These are phyloP conservation scores for Eubucco bourcierii DNA, from an alignment of 2,113 vertebrate genomes.

Conservation along the genomic window DNA sequence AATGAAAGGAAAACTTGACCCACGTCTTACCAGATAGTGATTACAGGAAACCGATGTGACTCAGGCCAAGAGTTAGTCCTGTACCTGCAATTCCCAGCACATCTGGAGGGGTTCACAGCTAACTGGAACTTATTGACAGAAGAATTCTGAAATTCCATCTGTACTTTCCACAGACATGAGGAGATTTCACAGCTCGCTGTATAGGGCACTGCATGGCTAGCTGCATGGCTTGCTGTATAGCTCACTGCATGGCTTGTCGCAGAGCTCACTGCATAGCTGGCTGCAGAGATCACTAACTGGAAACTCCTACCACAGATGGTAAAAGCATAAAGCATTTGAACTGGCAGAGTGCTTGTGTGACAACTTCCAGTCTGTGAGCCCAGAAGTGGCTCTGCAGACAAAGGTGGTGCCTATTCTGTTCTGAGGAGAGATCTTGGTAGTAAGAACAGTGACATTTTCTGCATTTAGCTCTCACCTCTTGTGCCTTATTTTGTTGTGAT, in stretches of 20 bases:
- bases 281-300: background rate
- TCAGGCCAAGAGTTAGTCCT: background rate
- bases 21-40: slow-evolving; percentile 21
- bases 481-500: background rate
- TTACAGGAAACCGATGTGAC: slow-evolving; percentile 45
- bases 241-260: too few species aligned
- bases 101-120: background rate
- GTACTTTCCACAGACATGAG: background rate
- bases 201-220: too few species aligned
- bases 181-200: background rate
- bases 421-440: background rate
- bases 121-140: background rate
- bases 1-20: slow-evolving; percentile 35
- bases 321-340: background rate
- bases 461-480: background rate
- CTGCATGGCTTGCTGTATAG: too few species aligned
- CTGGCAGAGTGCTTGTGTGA: background rate
- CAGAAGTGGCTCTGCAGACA: background rate
- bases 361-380: background rate
- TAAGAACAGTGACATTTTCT: background rate
- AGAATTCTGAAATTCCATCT: background rate
- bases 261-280: too few species aligned
- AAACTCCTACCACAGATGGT: background rate
- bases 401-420: background rate
- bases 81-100: background rate